Percentiles rank a stretch among this genome's conserved stretches.
phyloP scores from a whole-genome alignment of 2,113 vertebrate species.

The Neoarius graeffei region DNA sequence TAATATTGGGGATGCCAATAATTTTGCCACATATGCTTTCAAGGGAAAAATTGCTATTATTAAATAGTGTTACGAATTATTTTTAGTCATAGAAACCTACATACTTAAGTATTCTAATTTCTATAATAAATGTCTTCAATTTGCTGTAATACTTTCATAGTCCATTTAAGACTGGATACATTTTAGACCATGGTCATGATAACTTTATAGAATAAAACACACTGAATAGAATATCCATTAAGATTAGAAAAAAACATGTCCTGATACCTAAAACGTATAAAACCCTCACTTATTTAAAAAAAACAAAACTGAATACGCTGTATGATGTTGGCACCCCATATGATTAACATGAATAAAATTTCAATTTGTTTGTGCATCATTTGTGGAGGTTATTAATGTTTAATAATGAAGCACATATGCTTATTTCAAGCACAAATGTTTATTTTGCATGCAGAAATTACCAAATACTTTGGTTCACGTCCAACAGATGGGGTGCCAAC shows the following conservation, averaged over 20 bases:
- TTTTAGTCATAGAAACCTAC: background rate
- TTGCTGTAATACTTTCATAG: background rate
- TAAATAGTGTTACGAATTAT: background rate
- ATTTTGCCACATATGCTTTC: background rate
- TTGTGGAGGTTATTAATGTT: too few relatives aligned
- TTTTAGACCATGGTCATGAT: background rate
- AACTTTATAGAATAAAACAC: too few relatives aligned
- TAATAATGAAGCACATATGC: too few relatives aligned
- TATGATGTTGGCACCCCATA: too few relatives aligned
- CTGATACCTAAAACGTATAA: background rate
- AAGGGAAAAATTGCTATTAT: background rate
- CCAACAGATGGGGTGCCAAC: too few relatives aligned
- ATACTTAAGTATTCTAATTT: background rate
- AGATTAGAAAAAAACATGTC: background rate
- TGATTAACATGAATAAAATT: too few relatives aligned
- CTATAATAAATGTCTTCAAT: background rate
- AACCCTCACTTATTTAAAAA: background rate
- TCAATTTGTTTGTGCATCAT: too few relatives aligned
- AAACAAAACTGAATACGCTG: background rate
- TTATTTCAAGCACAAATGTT: too few relatives aligned
- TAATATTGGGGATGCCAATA: background rate
- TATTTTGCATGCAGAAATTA: too few relatives aligned
- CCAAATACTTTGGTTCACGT: too few relatives aligned
- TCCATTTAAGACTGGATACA: background rate
- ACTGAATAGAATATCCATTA: too few relatives aligned